phyloP scores from a whole-genome alignment of 2,888 invertebrate genomes.

The Drosophila longiperda region DNA sequence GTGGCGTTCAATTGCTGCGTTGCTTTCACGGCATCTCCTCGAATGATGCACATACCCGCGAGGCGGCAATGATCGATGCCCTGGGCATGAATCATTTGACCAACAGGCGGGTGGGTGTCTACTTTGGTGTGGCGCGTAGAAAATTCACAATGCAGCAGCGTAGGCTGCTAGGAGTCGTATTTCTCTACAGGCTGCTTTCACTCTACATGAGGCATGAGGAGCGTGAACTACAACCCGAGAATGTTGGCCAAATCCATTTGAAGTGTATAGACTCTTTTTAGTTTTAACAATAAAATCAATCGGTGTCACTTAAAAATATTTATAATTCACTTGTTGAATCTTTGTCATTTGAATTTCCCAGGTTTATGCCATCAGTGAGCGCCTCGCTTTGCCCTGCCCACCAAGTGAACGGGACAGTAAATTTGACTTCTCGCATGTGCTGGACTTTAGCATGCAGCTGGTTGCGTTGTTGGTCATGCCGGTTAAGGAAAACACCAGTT shows the following conservation, averaged over 20 bases:
- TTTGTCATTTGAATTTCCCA: conserved; percentile 85
- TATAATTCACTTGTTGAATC: neutral
- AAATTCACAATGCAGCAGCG: conserved; percentile 45
- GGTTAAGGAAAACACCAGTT: conserved; percentile 75
- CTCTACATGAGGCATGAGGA: conserved; percentile 46
- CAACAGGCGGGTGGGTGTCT: conserved; percentile 91
- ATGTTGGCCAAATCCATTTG: neutral
- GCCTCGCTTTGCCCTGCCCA: conserved; percentile 94
- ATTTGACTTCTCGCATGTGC: conserved; percentile 95
- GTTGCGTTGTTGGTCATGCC: conserved; percentile 85
- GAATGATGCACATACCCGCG: conserved; percentile 95
- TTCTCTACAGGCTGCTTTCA: conserved; percentile 48
- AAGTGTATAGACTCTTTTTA: neutral
- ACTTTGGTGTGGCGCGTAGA: conserved; percentile 87
- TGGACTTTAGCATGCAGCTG: conserved; percentile 94
- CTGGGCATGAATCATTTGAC: conserved; percentile 90
- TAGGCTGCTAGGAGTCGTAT: conserved; percentile 51
- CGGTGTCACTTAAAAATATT: neutral
- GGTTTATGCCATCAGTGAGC: conserved; percentile 95
- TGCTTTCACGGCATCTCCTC: conserved; percentile 94
- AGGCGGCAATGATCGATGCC: conserved; percentile 97
- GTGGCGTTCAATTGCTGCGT: conserved; percentile 94
- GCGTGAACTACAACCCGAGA: conserved; percentile 40
- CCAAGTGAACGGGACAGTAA: conserved; percentile 91
- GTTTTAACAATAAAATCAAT: neutral